A percentile compares a stretch with the other conserved stretches of the same genome.
Evolutionary conservation across 2,797 vertebrate species (phyloP).

Genomic region (Moxostoma hubbsi): DNA sequence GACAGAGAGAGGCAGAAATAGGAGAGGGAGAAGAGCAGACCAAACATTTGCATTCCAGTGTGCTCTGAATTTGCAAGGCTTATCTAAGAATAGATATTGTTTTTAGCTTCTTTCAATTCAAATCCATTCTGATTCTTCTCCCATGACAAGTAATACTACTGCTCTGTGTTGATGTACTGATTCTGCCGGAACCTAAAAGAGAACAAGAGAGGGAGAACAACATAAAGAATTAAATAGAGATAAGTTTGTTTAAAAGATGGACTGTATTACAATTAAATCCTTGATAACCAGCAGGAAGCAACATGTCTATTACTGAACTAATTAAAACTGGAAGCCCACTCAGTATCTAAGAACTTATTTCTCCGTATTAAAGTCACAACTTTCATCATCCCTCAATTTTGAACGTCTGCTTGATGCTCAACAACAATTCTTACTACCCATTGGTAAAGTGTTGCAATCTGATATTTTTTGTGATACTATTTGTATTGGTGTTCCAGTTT

Average conservation of each 20-base stretch:
- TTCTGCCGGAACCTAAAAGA: slow-evolving; percentile 6
- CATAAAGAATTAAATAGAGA: not conserved
- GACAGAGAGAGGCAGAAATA: too few species aligned
- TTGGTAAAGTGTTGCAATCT: not conserved
- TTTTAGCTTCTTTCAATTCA: not conserved
- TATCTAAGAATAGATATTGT: not conserved
- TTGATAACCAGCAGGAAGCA: slow-evolving; percentile 8
- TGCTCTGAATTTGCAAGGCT: not conserved
- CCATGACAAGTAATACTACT: not conserved
- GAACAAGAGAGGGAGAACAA: not conserved
- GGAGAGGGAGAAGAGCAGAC: too few species aligned
- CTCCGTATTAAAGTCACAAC: slow-evolving; percentile 7
- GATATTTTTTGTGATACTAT: not conserved
- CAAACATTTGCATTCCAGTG: not conserved
- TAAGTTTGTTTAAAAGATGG: slow-evolving; percentile 12
- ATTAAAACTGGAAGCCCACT: slow-evolving; percentile 7
- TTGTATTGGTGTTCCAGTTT: slow-evolving; percentile 7
- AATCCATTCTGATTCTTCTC: not conserved
- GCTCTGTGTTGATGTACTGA: not conserved
- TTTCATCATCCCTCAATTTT: not conserved
- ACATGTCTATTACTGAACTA: not conserved
- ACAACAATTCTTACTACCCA: not conserved
- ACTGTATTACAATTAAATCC: slow-evolving; percentile 15
- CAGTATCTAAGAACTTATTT: slow-evolving; percentile 11
- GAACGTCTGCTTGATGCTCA: slow-evolving; percentile 4